Evolutionary conservation across 2,113 vertebrate genomes (phyloP).

Genomic region (Peromyscus maniculatus): DNA sequence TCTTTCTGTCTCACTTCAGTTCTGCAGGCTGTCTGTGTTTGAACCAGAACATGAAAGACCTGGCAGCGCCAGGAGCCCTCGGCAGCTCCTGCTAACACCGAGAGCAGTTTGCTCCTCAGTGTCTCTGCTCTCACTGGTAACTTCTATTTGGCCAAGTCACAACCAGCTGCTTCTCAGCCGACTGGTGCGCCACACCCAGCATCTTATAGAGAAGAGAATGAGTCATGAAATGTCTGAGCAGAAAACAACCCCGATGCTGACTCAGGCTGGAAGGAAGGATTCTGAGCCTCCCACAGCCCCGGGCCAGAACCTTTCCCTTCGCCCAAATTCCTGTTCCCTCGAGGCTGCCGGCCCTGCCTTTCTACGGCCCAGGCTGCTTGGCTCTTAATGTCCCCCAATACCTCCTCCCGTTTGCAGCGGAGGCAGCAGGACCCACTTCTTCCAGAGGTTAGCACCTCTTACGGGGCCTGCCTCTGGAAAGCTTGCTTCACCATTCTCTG

Average conservation of each 20-base stretch:
- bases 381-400: rapidly evolving
- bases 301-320: background rate
- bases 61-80: rapidly evolving
- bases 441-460: rapidly evolving
- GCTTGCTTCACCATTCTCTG: background rate
- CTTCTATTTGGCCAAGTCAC: background rate
- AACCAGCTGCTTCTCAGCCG: background rate
- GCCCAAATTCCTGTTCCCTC: too few species aligned
- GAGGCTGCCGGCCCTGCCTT: too few species aligned
- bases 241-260: background rate
- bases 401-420: background rate
- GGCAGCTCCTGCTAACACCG: background rate
- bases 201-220: background rate
- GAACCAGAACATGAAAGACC: background rate
- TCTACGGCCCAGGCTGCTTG: too few species aligned
- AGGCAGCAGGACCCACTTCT: background rate
- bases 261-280: background rate
- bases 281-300: rapidly evolving
- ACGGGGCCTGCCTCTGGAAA: background rate
- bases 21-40: background rate
- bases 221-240: background rate
- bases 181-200: too few species aligned
- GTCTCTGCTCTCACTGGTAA: background rate
- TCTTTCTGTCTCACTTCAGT: background rate
- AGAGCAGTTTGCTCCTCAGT: rapidly evolving